Evolutionary conservation across 2,888 invertebrate genomes (phyloP), one percentile per base, ranked within the genome.

Genomic region (Limnephilus marmoratus): DNA sequence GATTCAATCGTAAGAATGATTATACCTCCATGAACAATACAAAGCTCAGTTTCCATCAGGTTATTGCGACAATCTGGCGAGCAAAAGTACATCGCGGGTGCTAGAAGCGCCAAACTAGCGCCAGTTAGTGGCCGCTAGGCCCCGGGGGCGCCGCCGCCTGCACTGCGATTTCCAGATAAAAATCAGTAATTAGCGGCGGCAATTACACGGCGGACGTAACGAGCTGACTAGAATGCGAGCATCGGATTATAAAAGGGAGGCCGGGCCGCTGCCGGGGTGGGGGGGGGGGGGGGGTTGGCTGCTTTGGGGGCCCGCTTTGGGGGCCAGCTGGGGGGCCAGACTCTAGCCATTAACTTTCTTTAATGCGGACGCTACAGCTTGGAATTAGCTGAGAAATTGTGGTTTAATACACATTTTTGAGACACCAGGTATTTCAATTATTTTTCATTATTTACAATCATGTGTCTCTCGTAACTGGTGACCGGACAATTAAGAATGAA

Each of bases 161-260:
- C 85, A 90, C 85, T 90, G 87, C 87, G 45, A 87, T 53, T 45
- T 82, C 41, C 88, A 85, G 93, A 93, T 93, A 93, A 93, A 92
- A 92, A 93, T 93, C 93, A 93, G 93, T 93, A 93, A 93, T 93
- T 93, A 93, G 93, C 93, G 41, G 82, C 87, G 91, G 93, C 93
- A 93, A 93, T 93, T 93, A 93, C 93, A 92, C 91, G 92, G 83
- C 91, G 89, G 91, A 90, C 91, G 90, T 92, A 93, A 93, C 93
- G 93, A 92, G 92, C 93, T 93, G 93, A 93, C 93, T 93, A 93
- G 93, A 92, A 93, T 92, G 93, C 93, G 92, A 92, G 92, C 93
- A 90, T 90, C 93, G 92, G 93, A 93, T 92, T 93, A 93, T 92
- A 81, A 87, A 86, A 86, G 89, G 68, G 88, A 88, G 34, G 80